These are phyloP conservation scores for Chaetodon trifascialis DNA, from an alignment of 2,113 vertebrate species.

Conservation along the genomic window DNA sequence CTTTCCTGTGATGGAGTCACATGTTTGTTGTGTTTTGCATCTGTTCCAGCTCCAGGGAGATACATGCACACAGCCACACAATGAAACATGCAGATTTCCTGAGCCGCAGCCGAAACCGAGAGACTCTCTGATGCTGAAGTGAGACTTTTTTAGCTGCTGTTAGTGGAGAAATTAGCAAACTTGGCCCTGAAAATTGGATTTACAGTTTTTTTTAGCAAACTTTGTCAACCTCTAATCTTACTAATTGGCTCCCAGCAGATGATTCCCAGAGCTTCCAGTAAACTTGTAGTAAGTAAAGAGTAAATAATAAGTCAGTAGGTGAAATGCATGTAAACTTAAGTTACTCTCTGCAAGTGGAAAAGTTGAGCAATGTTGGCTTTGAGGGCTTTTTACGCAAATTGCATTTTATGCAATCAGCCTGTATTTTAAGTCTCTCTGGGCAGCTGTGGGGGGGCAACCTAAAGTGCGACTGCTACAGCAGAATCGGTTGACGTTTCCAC, in stretches of 20 bases:
- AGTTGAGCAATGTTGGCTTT: neutral
- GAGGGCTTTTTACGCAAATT: neutral
- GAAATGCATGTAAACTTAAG: neutral
- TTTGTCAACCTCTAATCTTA: neutral
- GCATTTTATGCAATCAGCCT: neutral
- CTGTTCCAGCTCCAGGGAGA: neutral
- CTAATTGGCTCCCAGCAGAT: neutral
- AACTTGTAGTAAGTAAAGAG: too few species aligned
- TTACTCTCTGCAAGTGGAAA: neutral
- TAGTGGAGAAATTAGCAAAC: neutral
- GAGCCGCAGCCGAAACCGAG: neutral
- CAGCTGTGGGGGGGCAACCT: neutral
- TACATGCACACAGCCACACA: neutral
- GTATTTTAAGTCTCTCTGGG: neutral
- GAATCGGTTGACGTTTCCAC: neutral
- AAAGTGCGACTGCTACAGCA: too few species aligned
- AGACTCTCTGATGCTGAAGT: too few species aligned
- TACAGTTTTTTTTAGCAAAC: neutral
- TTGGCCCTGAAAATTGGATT: neutral
- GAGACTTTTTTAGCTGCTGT: neutral
- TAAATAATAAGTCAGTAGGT: neutral
- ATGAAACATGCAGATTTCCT: neutral
- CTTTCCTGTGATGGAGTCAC: conserved; percentile 38
- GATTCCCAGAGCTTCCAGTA: neutral
- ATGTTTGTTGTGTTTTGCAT: conserved; percentile 30